Evolutionary conservation across 2,797 vertebrate genomes (phyloP).

Genomic region (Acrossocheilus fasciatus): DNA sequence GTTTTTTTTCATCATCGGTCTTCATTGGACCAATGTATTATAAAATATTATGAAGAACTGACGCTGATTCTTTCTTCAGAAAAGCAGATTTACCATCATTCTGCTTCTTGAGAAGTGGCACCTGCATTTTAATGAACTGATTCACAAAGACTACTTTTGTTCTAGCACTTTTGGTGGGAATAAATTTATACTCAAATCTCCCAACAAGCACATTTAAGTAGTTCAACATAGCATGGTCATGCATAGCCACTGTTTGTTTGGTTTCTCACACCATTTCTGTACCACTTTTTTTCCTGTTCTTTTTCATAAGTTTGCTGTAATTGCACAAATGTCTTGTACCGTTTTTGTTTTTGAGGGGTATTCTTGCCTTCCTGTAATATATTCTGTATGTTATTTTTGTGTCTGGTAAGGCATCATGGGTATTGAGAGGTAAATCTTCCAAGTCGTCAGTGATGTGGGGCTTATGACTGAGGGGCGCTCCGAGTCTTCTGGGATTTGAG

Average conservation of each 20-base stretch:
- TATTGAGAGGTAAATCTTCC: slow-evolving; percentile 7
- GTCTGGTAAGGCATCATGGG: slow-evolving; percentile 30
- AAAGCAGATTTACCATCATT: background rate
- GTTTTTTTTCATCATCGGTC: background rate
- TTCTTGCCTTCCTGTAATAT: slow-evolving; percentile 54
- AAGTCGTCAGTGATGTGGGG: slow-evolving; percentile 12
- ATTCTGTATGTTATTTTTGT: slow-evolving; percentile 49
- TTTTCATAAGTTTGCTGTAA: slow-evolving; percentile 67
- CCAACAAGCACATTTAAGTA: slow-evolving; percentile 62
- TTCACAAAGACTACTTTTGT: slow-evolving; percentile 37
- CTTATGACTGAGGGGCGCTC: background rate
- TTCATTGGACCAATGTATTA: background rate
- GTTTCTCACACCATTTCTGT: slow-evolving; percentile 57
- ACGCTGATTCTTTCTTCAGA: background rate
- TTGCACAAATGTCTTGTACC: slow-evolving; percentile 71
- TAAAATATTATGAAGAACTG: background rate
- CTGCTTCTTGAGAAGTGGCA: slow-evolving; percentile 19
- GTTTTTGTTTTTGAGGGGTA: slow-evolving; percentile 35
- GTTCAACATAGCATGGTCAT: slow-evolving; percentile 47
- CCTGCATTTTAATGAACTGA: slow-evolving; percentile 8
- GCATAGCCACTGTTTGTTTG: slow-evolving; percentile 56
- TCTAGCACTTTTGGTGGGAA: slow-evolving; percentile 57
- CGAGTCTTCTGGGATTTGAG: slow-evolving; percentile 42
- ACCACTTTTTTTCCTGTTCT: slow-evolving; percentile 52
- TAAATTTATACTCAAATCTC: slow-evolving; percentile 51